These are phyloP conservation scores for Hemistola chrysoprasaria DNA, from an alignment of 2,888 invertebrate genomes.

Conservation along the genomic window DNA sequence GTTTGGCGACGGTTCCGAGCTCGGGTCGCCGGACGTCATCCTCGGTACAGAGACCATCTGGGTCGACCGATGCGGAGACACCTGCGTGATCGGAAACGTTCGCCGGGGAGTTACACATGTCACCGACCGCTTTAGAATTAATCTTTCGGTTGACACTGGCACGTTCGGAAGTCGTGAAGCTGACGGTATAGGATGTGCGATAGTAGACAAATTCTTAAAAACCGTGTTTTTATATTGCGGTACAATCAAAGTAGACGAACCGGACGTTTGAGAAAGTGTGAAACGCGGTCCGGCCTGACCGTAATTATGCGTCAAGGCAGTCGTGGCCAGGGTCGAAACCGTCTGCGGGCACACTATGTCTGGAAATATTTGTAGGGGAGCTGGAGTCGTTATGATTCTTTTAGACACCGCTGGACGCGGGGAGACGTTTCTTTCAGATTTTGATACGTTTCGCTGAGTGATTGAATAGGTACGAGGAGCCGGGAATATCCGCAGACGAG, in stretches of 20 bases:
- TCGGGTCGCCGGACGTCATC: no score
- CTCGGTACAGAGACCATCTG: no score
- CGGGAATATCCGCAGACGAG: slow-evolving; percentile 16
- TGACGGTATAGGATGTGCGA: slow-evolving; percentile 6
- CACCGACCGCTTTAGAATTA: slow-evolving; percentile 18
- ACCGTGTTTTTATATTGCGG: slow-evolving; percentile 25
- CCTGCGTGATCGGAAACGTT: background rate
- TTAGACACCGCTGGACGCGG: slow-evolving; percentile 5
- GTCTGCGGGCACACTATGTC: slow-evolving; percentile 11
- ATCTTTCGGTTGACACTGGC: slow-evolving; percentile 6
- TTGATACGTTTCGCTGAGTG: slow-evolving; percentile 8
- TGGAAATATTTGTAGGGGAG: slow-evolving; percentile 12
- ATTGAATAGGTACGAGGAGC: slow-evolving; percentile 17
- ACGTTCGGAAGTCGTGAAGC: no score
- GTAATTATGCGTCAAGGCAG: background rate
- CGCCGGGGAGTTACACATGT: slow-evolving; percentile 17
- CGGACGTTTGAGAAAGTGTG: slow-evolving; percentile 3
- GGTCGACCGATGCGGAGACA: background rate
- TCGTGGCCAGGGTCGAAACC: background rate
- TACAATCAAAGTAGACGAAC: slow-evolving; percentile 14
- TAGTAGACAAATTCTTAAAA: slow-evolving; percentile 20
- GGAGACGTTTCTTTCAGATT: slow-evolving; percentile 3
- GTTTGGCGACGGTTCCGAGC: no score
- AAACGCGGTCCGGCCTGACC: background rate
- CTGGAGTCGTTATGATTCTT: slow-evolving; percentile 5